These are phyloP conservation scores for Xyrauchen texanus DNA, from an alignment of 2,113 vertebrate species.

Conservation along the genomic window DNA sequence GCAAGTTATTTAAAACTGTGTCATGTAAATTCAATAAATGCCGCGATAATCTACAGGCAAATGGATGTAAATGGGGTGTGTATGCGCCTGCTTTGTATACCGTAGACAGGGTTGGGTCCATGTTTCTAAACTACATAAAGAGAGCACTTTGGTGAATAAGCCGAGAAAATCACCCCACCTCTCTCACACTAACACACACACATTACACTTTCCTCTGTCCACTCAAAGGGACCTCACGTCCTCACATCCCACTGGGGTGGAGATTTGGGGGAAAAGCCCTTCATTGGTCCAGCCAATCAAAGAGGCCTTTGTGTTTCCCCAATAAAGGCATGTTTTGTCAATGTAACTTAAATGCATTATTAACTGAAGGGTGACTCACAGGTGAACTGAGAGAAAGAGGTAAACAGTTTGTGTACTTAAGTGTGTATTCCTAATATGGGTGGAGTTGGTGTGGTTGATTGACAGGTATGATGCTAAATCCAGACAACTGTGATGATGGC, in stretches of 20 bases:
- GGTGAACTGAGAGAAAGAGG: conserved; percentile 48
- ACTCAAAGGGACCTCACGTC: conserved; percentile 11
- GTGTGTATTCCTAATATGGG: conserved; percentile 33
- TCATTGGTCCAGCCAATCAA: conserved; percentile 56
- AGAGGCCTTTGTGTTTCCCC: conserved; percentile 60
- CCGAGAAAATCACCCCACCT: conserved; percentile 21
- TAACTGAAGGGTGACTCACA: conserved; percentile 53
- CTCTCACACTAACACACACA: neutral
- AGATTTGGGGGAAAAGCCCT: conserved; percentile 53
- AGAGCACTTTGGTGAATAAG: conserved; percentile 39
- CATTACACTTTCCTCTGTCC: conserved; percentile 22
- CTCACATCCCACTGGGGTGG: conserved; percentile 37
- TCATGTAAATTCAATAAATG: conserved; percentile 15
- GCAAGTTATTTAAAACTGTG: conserved; percentile 17
- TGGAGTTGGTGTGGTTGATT: conserved; percentile 47
- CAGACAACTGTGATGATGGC: conserved; percentile 43
- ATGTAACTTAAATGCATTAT: conserved; percentile 44
- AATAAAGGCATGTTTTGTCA: conserved; percentile 63
- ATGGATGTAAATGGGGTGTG: conserved; percentile 14
- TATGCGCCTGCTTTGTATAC: conserved; percentile 26
- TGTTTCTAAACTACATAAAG: conserved; percentile 25
- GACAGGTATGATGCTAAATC: conserved; percentile 39
- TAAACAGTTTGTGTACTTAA: conserved; percentile 17
- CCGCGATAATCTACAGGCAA: conserved; percentile 22
- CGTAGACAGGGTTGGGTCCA: neutral